Evolutionary conservation across 2,888 invertebrate species (phyloP), one percentile per base, ranked within the genome.

Genomic region (Liodrosophila aerea): DNA sequence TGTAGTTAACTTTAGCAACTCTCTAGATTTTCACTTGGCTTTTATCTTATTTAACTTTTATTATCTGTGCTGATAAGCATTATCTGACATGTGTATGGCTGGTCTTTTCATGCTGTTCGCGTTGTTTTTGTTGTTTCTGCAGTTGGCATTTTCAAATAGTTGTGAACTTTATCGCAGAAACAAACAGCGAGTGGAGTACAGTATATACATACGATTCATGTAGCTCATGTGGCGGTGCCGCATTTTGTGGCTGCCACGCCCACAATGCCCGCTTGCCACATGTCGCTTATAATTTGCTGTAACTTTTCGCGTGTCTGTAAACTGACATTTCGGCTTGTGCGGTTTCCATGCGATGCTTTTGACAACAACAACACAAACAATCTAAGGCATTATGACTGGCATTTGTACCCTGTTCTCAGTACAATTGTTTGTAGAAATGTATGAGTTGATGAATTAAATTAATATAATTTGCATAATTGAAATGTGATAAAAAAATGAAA

Each of bases 281-380:
- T 78, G 77, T 76, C 82, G 71, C 80, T 71, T 78, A 76, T 78
- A 82, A 78, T 78, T 76, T 68, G 61, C 68, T 45, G 61, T 66
- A 73, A 82, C 65, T 82, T 82, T 60, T 40, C 22, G 53, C 56
- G 47, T 51, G 60, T 37, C 57, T 68, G 53, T 64, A 64, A 78
- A 64, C 65, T 78, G 73, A 65, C 69, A 73, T 73, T 76, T 63
- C 65, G 59, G 74, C 43, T 61, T 64, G 57, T 71, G 71, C 49
- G 77, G 76, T 64, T 63, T 64, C 39, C 29, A 46, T 46, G 52
- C n/a, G 7, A 9, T 52, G 47, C 53, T 41, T 41, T 54, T 58
- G 51, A 62, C 62, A 58, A 60, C 53, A 57, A 46, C 62, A 52
- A 40, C 13, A 36, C 58, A 33, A 50, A 47, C 44, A 65, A 7